Conservation (phyloP, 2,888 invertebrate genomes). For the Plebejus argus region DNA sequence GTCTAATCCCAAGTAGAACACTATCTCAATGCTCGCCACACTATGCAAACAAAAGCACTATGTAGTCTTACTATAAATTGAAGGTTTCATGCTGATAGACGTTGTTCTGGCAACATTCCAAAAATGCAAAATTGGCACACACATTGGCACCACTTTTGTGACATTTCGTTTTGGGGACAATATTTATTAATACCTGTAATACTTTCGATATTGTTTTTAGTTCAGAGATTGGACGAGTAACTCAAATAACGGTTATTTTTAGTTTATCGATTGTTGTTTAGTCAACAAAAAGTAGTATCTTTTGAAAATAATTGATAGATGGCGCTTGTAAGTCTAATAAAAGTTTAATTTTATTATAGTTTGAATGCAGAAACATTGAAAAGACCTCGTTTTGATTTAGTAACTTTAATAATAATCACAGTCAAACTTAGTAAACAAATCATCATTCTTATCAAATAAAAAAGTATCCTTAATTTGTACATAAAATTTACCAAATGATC, state of each 20-base stretch:
- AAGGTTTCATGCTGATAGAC: slow-evolving; percentile 19
- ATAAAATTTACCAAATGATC: neutral
- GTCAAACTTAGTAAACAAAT: slow-evolving; percentile 7
- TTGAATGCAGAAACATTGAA: neutral
- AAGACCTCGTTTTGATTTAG: neutral
- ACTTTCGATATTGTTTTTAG: slow-evolving; percentile 10
- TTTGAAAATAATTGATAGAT: too few relatives aligned
- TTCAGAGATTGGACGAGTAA: neutral
- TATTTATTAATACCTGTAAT: slow-evolving; percentile 27
- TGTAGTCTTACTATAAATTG: slow-evolving; percentile 24
- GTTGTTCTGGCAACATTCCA: slow-evolving; percentile 36
- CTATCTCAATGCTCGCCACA: slow-evolving; percentile 21
- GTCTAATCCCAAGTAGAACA: slow-evolving; percentile 31
- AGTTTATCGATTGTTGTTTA: too few relatives aligned
- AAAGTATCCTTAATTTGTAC: neutral
- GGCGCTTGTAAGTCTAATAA: too few relatives aligned
- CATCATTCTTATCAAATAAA: neutral
- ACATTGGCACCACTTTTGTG: slow-evolving; percentile 47
- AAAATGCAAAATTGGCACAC: slow-evolving; percentile 42
- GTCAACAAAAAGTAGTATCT: too few relatives aligned
- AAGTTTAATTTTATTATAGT: too few relatives aligned
- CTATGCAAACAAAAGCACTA: slow-evolving; percentile 22
- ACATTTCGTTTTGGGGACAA: slow-evolving; percentile 43
- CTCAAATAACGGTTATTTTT: too few relatives aligned
- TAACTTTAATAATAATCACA: slow-evolving; percentile 18